These are phyloP conservation scores for Masticophis lateralis DNA, from an alignment of 2,797 vertebrate genomes.

Conservation along the genomic window DNA sequence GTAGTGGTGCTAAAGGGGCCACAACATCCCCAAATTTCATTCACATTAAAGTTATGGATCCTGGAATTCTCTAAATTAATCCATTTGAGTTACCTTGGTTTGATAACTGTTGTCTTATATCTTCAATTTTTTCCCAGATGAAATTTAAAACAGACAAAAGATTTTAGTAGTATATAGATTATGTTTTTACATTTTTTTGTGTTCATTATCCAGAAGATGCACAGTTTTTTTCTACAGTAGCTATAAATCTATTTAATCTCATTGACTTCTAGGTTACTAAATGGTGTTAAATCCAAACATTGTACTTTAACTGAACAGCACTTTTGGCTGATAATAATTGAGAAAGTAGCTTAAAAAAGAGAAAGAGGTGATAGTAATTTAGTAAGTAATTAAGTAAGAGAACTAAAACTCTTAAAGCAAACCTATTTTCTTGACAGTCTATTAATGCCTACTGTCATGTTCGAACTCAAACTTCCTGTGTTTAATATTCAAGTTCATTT, in stretches of 20 bases:
- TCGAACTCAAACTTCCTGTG: conserved; percentile 68
- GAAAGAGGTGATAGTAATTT: neutral
- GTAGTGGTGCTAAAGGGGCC: neutral
- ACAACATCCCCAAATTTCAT: neutral
- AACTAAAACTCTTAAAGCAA: conserved; percentile 62
- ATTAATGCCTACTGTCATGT: conserved; percentile 62
- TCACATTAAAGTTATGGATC: neutral
- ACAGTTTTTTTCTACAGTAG: neutral
- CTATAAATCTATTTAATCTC: neutral
- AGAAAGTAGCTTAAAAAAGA: neutral
- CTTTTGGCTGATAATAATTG: neutral
- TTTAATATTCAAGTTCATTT: conserved; percentile 79
- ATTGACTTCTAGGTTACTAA: conserved; percentile 6
- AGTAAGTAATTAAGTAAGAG: neutral
- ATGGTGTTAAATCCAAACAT: neutral
- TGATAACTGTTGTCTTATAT: neutral
- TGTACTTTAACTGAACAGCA: conserved; percentile 7
- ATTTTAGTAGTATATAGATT: neutral
- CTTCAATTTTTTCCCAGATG: neutral
- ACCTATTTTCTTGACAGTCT: conserved; percentile 51
- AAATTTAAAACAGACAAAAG: neutral
- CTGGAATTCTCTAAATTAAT: neutral
- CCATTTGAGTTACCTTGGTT: neutral
- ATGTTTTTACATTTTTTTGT: neutral
- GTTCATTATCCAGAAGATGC: neutral